Conservation (phyloP, 2,113 vertebrate species). For the Centrocercus urophasianus region DNA sequence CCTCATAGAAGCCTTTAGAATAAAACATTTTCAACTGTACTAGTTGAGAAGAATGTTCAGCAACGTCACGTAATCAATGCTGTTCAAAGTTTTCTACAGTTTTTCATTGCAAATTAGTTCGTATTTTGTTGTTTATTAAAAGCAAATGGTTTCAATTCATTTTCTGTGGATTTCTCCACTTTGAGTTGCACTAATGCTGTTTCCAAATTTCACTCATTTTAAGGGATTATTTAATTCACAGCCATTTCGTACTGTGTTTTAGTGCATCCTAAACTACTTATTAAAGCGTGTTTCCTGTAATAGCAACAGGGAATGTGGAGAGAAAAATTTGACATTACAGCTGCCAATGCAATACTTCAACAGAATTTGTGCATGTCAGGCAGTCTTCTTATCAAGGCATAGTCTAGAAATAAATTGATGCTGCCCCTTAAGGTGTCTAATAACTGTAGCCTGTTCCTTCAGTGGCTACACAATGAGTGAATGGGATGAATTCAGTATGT, state of each 20-base stretch:
- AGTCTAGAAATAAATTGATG: neutral
- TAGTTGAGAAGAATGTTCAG: neutral
- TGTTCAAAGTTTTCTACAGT: neutral
- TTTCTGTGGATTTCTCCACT: neutral
- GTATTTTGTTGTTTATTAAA: neutral
- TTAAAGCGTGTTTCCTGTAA: neutral
- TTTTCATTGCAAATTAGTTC: neutral
- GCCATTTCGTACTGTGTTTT: neutral
- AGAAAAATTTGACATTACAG: neutral
- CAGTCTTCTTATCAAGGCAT: rapidly evolving
- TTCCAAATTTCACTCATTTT: neutral
- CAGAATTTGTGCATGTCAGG: neutral
- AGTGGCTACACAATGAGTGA: rapidly evolving
- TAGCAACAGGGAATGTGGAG: rapidly evolving
- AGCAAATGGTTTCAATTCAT: neutral
- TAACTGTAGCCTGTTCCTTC: neutral
- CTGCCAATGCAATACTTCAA: neutral
- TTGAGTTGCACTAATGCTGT: neutral
- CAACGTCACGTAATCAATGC: neutral
- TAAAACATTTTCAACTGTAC: neutral
- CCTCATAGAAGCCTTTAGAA: neutral
- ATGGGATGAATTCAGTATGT: neutral
- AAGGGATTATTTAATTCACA: neutral
- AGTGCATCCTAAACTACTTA: rapidly evolving
- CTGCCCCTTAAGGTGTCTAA: rapidly evolving